Evolutionary conservation across 2,113 vertebrate species (phyloP), one percentile per base, ranked within the genome.

Genomic region (Sardina pilchardus): DNA sequence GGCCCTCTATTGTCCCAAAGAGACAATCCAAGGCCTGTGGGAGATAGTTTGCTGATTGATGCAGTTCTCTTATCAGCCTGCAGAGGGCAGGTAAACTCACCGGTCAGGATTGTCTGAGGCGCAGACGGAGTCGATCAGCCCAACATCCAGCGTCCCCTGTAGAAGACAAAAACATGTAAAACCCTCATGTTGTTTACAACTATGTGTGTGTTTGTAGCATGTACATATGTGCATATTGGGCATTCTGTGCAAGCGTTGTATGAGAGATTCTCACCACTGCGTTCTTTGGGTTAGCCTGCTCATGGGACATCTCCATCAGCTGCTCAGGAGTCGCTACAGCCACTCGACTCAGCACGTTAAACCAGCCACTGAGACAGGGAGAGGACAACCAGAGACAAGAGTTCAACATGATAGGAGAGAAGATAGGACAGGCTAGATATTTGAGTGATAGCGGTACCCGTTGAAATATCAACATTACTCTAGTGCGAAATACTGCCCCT

Each of bases 201-300:
- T 6, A 24, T 21, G 21, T 59, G 19, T 56, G 53, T 53, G 4
- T 59, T 19, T 59, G 19, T 59, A 59, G 0, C 24, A 21, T 24
- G 19, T 21, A 21, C 53, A 59, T 24, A 7, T 59, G 53, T 1
- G 19, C 4, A 14, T 50, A 50, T 17, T 4, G 53, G 4, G 53
- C 24, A 24, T 24, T 3, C 53, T 7, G 4, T 59, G 12, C 48
- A 50, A 50, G 48, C 48, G 17, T 4, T 78, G 4, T 78, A 30
- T 14, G 26, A 34, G 21, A 63, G 48, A 80, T 14, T 95, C 96
- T 95, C 86, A 98, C 97, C 96, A 98, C 97, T 48, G 97, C 97
- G 63, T 98, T 98, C 94, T 98, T 98, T 21, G 97, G 97, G 89
- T 98, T 98, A 90, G 97, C 97, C 91, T 97, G 97, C 87, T 98